These are phyloP conservation scores for Mastacembelus armatus DNA, from an alignment of 2,797 vertebrate genomes.

Conservation along the genomic window DNA sequence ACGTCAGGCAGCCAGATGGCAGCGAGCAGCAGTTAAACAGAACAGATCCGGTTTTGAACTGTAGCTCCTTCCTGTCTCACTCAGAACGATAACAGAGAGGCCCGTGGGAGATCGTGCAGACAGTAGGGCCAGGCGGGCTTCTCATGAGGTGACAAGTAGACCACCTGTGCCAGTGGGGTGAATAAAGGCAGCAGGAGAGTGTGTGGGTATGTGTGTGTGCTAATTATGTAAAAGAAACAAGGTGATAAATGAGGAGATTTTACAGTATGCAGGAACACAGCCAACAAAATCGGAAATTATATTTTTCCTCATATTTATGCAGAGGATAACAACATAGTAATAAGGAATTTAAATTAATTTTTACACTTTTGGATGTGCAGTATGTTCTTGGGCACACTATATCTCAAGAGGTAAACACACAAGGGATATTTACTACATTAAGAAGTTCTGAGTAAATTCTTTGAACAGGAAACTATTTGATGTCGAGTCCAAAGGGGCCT, in stretches of 20 bases:
- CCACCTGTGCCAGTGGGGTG: slow-evolving; percentile 66
- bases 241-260: slow-evolving; percentile 67
- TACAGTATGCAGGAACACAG: slow-evolving; percentile 48
- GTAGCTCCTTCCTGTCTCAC: slow-evolving; percentile 48
- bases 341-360: slow-evolving; percentile 47
- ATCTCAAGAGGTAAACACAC: slow-evolving; percentile 50
- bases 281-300: slow-evolving; percentile 54
- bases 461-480: slow-evolving; percentile 70
- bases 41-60: slow-evolving; percentile 62
- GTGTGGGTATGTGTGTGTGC: slow-evolving; percentile 22
- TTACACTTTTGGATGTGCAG: slow-evolving; percentile 47
- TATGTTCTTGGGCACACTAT: slow-evolving; percentile 44
- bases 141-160: slow-evolving; percentile 55
- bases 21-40: slow-evolving; percentile 37
- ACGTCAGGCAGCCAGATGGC: slow-evolving; percentile 73
- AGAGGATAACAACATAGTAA: slow-evolving; percentile 60
- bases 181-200: slow-evolving; percentile 4
- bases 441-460: slow-evolving; percentile 65
- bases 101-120: slow-evolving; percentile 61
- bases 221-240: slow-evolving; percentile 47
- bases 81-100: slow-evolving; percentile 46
- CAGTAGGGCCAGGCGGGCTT: slow-evolving; percentile 44
- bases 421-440: slow-evolving; percentile 45
- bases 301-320: slow-evolving; percentile 62
- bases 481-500: slow-evolving; percentile 63